phyloP scores from a whole-genome alignment of 2,113 vertebrate genomes.

The Hyla sarda region DNA sequence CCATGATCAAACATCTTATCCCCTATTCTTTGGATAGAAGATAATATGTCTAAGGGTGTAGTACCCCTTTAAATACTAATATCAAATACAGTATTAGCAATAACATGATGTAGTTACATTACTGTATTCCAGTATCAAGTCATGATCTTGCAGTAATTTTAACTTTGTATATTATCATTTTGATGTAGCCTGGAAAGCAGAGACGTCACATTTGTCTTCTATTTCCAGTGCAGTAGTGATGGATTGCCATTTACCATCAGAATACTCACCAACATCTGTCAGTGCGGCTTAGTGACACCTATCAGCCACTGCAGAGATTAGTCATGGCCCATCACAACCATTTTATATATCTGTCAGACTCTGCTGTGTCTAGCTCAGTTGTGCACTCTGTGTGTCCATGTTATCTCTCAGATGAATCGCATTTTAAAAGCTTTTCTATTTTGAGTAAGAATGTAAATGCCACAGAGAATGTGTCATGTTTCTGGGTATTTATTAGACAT shows the following conservation, averaged over 20 bases:
- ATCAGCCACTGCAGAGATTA: background rate
- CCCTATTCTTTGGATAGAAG: no score
- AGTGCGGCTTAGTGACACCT: background rate
- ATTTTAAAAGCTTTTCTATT: background rate
- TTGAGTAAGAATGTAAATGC: background rate
- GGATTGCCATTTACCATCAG: constrained; percentile 35
- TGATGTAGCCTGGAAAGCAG: background rate
- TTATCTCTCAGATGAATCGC: background rate
- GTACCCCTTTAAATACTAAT: no score
- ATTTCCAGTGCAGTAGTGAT: background rate
- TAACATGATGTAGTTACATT: no score
- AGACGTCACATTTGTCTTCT: background rate
- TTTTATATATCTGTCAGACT: constrained; percentile 35
- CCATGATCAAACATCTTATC: no score
- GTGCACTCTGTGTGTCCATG: background rate
- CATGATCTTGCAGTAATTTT: background rate
- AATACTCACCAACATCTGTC: background rate
- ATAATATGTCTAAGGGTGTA: no score
- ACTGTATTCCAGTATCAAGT: background rate
- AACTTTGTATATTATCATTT: background rate
- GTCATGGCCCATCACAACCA: constrained; percentile 19
- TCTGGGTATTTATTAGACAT: background rate
- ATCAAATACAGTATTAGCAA: no score
- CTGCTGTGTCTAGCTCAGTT: background rate
- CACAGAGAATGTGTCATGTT: background rate